Percentiles rank a stretch among this genome's conserved stretches.
Evolutionary conservation across 2,888 invertebrate species (phyloP).

Genomic region (Chrysomela aeneicollis): DNA sequence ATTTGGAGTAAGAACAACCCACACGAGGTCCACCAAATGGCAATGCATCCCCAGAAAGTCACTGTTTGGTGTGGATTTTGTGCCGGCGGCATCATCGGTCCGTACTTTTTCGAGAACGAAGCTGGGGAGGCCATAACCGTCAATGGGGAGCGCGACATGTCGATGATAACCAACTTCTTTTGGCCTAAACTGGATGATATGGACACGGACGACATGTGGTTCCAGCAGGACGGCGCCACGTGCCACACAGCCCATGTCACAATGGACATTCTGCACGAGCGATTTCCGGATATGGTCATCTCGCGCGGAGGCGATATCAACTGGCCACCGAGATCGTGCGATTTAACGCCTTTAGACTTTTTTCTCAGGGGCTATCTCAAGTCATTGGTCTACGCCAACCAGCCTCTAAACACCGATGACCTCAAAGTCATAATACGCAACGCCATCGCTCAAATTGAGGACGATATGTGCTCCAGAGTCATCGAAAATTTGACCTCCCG

Average conservation of each 20-base stretch:
- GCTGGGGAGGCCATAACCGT: conserved; percentile 16
- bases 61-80: conserved; percentile 15
- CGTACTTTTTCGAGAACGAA: conserved; percentile 22
- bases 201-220: too few relatives aligned
- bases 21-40: conserved; percentile 7
- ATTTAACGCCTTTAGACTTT: neutral
- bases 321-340: neutral
- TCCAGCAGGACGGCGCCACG: too few relatives aligned
- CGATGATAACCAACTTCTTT: conserved; percentile 17
- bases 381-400: neutral
- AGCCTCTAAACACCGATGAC: neutral
- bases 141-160: conserved; percentile 18
- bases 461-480: neutral
- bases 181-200: too few relatives aligned
- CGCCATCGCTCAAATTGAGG: neutral
- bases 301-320: too few relatives aligned
- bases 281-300: too few relatives aligned
- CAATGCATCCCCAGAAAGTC: conserved; percentile 3
- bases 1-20: conserved; percentile 11
- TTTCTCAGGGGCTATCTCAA: neutral
- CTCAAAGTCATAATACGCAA: neutral
- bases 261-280: too few relatives aligned
- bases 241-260: too few relatives aligned
- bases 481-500: neutral
- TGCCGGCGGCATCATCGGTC: too few relatives aligned